A percentile compares a stretch with the other conserved stretches of the same genome.
Conservation (phyloP, 2,888 invertebrate species). For the Lasioglossum oenotherae region DNA sequence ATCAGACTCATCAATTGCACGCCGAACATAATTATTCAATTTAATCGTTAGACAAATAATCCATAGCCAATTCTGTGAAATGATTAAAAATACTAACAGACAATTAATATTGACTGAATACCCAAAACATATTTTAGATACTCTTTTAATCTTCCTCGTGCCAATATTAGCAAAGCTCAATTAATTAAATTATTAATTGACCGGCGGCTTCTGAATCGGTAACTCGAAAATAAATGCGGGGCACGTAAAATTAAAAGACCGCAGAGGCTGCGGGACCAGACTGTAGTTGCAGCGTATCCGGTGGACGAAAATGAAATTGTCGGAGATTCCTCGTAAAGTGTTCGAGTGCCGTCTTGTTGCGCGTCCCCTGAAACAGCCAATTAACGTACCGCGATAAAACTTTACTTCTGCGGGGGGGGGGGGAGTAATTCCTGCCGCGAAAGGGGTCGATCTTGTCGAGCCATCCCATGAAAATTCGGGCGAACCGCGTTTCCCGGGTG, state of each 20-base stretch:
- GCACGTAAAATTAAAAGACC: too few relatives aligned
- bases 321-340: background rate
- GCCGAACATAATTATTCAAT: too few relatives aligned
- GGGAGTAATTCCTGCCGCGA: slow-evolving; percentile 8
- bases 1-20: background rate
- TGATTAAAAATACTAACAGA: background rate
- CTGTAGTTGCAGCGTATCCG: background rate
- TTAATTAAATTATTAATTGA: background rate
- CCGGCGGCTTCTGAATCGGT: background rate
- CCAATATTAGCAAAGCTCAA: background rate
- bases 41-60: too few relatives aligned
- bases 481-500: background rate
- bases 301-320: slow-evolving; percentile 13
- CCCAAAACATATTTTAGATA: background rate
- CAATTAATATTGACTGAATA: background rate
- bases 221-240: background rate
- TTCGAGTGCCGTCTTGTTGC: background rate
- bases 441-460: slow-evolving; percentile 20
- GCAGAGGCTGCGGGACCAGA: background rate
- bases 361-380: slow-evolving; percentile 19
- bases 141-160: background rate
- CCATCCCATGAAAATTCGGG: background rate
- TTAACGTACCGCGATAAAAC: slow-evolving; percentile 24
- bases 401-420: background rate
- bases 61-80: too few relatives aligned